Evolutionary conservation across 2,113 vertebrate species (phyloP).

Genomic region (Pomatostomus ruficeps): DNA sequence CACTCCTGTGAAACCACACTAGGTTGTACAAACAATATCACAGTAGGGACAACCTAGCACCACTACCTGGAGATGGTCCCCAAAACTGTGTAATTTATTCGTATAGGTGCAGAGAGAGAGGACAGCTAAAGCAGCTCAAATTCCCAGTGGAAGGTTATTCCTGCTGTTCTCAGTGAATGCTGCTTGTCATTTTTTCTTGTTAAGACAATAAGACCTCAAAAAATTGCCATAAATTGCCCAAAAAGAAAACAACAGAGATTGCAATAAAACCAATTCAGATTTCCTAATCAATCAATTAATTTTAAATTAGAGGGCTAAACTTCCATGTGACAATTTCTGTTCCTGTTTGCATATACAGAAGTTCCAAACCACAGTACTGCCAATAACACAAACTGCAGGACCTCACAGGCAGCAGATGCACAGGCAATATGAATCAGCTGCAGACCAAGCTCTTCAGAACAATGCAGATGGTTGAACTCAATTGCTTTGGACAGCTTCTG

Average conservation of each 20-base stretch:
- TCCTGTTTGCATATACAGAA: neutral
- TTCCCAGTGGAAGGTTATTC: neutral
- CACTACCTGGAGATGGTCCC: neutral
- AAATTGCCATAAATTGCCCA: neutral
- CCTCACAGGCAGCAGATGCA: neutral
- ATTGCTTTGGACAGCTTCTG: neutral
- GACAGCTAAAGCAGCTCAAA: neutral
- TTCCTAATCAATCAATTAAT: neutral
- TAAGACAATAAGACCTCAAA: neutral
- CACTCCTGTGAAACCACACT: neutral
- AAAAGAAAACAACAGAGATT: neutral
- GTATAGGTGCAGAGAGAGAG: neutral
- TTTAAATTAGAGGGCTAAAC: neutral
- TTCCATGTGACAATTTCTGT: neutral
- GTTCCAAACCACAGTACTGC: neutral
- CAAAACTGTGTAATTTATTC: neutral
- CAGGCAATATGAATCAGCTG: neutral
- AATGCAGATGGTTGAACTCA: neutral
- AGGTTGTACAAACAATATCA: neutral
- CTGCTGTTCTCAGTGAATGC: neutral
- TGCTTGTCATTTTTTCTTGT: neutral
- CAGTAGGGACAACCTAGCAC: neutral
- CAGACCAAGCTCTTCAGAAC: neutral
- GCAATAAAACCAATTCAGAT: neutral
- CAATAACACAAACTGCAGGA: neutral